These are phyloP conservation scores for Larimichthys polyactis DNA, from an alignment of 2,113 vertebrate species.

Conservation along the genomic window DNA sequence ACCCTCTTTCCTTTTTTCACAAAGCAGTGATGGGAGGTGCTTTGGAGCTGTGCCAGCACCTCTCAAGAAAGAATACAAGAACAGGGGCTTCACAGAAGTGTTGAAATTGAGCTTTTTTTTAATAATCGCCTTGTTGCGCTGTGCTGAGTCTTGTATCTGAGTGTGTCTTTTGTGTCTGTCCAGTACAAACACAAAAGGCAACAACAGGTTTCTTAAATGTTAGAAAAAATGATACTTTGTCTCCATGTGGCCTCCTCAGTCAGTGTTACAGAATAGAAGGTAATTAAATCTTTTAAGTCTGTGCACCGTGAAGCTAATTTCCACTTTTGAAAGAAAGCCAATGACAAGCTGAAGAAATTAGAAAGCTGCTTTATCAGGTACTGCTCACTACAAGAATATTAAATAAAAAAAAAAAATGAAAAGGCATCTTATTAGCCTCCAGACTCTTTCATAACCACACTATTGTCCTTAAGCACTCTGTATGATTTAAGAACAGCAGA, in stretches of 20 bases:
- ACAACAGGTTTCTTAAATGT: constrained; percentile 31
- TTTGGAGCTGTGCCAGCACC: constrained; percentile 39
- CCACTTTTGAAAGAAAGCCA: neutral
- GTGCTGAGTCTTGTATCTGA: constrained; percentile 43
- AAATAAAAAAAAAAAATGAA: no score
- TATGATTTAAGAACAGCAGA: neutral
- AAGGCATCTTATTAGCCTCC: neutral
- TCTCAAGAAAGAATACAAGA: constrained; percentile 31
- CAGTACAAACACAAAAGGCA: constrained; percentile 33
- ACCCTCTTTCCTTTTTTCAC: constrained; percentile 16
- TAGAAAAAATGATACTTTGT: constrained; percentile 15
- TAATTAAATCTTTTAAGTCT: constrained; percentile 28
- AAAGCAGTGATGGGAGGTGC: constrained; percentile 25
- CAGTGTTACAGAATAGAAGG: constrained; percentile 35
- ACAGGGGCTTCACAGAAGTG: constrained; percentile 20
- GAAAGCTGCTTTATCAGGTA: neutral
- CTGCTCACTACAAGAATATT: neutral
- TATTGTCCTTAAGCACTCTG: neutral
- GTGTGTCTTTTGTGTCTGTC: constrained; percentile 48
- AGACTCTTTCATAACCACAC: neutral
- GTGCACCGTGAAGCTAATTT: neutral
- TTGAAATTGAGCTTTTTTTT: constrained; percentile 37
- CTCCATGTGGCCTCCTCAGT: constrained; percentile 34
- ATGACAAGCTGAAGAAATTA: constrained; percentile 4
- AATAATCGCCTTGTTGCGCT: constrained; percentile 43